A percentile compares a stretch with the other conserved stretches of the same genome.
phyloP scores from a whole-genome alignment of 2,113 vertebrate genomes.

The Eurystomus gularis region DNA sequence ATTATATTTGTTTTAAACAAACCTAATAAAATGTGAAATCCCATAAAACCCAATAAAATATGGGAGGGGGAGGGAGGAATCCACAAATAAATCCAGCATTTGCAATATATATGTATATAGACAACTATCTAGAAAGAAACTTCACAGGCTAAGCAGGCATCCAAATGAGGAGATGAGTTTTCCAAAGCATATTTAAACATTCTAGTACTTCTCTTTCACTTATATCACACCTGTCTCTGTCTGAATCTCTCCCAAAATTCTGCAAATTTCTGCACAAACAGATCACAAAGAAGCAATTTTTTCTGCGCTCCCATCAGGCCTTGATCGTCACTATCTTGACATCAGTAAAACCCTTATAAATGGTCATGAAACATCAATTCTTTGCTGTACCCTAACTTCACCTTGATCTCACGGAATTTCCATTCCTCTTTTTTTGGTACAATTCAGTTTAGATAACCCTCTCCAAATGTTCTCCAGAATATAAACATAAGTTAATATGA shows the following conservation, averaged over 20 bases:
- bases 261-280: background rate
- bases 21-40: background rate
- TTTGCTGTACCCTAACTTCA: too few species aligned
- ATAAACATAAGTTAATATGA: background rate
- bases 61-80: fast-evolving
- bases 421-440: background rate
- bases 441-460: background rate
- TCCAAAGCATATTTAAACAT: background rate
- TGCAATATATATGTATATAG: background rate
- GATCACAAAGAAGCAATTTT: fast-evolving
- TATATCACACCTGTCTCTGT: background rate
- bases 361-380: background rate
- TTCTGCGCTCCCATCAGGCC: background rate
- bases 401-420: background rate
- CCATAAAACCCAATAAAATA: background rate
- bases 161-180: background rate
- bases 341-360: background rate
- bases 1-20: background rate
- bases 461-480: background rate
- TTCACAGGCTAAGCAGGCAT: background rate
- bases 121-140: background rate
- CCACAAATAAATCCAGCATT: background rate
- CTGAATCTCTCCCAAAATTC: background rate
- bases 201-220: background rate
- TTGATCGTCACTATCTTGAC: background rate